These are phyloP conservation scores for Chloebia gouldiae DNA, from an alignment of 2,113 vertebrate genomes.

Conservation along the genomic window DNA sequence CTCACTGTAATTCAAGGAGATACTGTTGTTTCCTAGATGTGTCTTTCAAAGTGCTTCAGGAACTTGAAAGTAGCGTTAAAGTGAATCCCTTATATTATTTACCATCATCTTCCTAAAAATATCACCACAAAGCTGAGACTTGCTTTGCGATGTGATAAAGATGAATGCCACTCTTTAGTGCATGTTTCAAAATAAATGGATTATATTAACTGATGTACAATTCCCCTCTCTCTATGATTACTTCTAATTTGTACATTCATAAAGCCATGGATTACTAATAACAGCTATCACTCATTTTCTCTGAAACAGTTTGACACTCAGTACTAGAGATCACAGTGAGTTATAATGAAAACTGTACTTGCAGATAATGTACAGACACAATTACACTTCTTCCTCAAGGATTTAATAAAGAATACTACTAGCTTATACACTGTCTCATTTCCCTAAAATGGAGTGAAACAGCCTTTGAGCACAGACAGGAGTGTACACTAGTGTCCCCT, in stretches of 20 bases:
- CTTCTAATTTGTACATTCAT: constrained; percentile 51
- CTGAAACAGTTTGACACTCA: constrained; percentile 2
- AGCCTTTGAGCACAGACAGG: background rate
- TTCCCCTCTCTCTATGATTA: constrained; percentile 7
- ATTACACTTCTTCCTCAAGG: background rate
- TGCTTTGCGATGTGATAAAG: background rate
- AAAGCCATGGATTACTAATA: constrained; percentile 28
- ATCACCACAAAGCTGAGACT: background rate
- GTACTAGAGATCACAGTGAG: background rate
- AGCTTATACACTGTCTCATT: background rate
- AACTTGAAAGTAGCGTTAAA: background rate
- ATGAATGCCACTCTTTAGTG: background rate
- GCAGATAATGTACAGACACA: background rate
- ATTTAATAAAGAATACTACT: background rate
- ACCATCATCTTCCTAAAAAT: background rate
- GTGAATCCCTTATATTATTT: background rate
- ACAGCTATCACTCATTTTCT: constrained; percentile 29
- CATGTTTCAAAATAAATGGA: constrained; percentile 26
- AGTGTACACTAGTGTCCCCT: background rate
- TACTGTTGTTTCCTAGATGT: background rate
- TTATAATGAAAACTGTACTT: background rate
- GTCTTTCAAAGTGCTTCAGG: background rate
- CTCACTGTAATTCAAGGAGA: background rate
- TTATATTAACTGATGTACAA: constrained; percentile 10
- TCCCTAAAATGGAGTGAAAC: background rate